phyloP scores from a whole-genome alignment of 2,888 invertebrate genomes.

The Salpingus planirostris region DNA sequence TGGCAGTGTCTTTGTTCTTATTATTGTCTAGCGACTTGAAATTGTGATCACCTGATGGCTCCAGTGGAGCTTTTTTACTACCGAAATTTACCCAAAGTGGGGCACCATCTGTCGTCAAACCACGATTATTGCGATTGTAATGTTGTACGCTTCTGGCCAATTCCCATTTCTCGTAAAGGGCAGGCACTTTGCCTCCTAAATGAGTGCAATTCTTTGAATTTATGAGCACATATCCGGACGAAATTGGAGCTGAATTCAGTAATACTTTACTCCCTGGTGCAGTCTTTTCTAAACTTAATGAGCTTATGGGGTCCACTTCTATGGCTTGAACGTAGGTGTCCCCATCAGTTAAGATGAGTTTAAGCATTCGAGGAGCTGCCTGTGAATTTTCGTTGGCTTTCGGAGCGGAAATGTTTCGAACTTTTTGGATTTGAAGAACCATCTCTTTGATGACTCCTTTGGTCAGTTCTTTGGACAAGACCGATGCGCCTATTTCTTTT shows the following conservation, averaged over 20 bases:
- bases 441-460: constrained; percentile 30
- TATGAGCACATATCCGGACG: constrained; percentile 60
- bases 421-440: constrained; percentile 80
- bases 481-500: constrained; percentile 69
- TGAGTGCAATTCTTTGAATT: constrained; percentile 57
- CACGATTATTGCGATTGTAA: constrained; percentile 21
- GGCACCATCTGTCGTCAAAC: constrained; percentile 56
- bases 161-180: constrained; percentile 85
- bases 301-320: constrained; percentile 63
- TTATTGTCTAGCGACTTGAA: constrained; percentile 61
- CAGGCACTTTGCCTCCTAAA: constrained; percentile 76
- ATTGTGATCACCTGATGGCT: too few relatives aligned
- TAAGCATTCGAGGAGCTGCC: constrained; percentile 74
- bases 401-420: constrained; percentile 82
- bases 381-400: constrained; percentile 82
- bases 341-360: constrained; percentile 79
- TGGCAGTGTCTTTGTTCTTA: constrained; percentile 48
- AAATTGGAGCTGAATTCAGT: constrained; percentile 51
- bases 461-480: constrained; percentile 48
- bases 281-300: constrained; percentile 63
- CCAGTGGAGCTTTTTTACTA: constrained; percentile 50
- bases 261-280: constrained; percentile 84
- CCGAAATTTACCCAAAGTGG: constrained; percentile 92
- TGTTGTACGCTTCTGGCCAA: constrained; percentile 42
- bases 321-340: constrained; percentile 67